These are phyloP conservation scores for Brevimyrus niger DNA, from an alignment of 2,113 vertebrate genomes.

Conservation along the genomic window DNA sequence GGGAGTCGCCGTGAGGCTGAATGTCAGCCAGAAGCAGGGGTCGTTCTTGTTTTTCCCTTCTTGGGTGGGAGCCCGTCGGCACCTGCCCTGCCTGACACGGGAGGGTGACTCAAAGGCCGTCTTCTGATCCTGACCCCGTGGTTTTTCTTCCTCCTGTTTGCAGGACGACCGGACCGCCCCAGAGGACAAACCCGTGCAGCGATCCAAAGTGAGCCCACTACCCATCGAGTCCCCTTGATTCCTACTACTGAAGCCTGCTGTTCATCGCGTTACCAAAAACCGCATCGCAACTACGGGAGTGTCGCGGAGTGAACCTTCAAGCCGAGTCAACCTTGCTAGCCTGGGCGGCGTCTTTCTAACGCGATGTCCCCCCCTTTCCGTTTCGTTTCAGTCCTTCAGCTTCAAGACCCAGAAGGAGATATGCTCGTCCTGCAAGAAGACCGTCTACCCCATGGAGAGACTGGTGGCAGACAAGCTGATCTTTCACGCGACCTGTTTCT, in stretches of 20 bases:
- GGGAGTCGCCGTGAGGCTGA: not conserved
- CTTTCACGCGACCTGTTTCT: conserved; percentile 90
- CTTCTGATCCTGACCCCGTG: not conserved
- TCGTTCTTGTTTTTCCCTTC: not conserved
- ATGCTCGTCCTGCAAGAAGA: conserved; percentile 85
- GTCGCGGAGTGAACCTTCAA: not conserved
- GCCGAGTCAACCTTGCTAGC: not conserved
- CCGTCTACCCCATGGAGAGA: conserved; percentile 94
- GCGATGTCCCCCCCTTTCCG: not conserved
- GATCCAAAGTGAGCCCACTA: conserved; percentile 56
- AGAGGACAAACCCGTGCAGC: conserved; percentile 67
- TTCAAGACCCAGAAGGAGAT: conserved; percentile 83
- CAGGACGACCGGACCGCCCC: conserved; percentile 60
- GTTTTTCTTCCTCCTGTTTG: conserved; percentile 10
- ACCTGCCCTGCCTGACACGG: not conserved
- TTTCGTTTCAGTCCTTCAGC: conserved; percentile 78
- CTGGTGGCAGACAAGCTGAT: conserved; percentile 87
- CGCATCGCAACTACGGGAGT: not conserved
- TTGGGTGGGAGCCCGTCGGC: not conserved
- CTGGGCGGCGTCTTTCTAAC: not conserved
- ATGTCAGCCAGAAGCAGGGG: not conserved
- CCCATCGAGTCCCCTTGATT: not conserved
- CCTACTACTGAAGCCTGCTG: not conserved
- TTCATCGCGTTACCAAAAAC: not conserved
- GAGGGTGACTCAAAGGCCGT: not conserved